Base-by-base conservation (phyloP, 2,888 invertebrate genomes). In the Aspidiotus destructor region DNA sequence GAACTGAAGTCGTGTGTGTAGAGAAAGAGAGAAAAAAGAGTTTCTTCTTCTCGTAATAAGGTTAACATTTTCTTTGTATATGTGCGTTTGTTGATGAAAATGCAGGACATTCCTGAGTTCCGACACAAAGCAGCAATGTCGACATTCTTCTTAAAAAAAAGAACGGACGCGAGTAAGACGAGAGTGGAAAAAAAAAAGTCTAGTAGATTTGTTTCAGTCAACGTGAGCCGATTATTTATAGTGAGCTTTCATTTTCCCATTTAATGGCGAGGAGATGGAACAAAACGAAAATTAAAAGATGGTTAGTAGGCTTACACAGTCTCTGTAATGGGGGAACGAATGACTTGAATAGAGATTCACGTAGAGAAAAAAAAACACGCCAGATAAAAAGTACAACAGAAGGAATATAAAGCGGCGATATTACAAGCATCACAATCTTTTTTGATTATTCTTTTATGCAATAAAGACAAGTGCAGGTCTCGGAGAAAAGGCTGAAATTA, bases 161-260 rank as follows among this genome's bases (percentile, higher is more conserved):
- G 52, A n/a, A 52, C 11, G n/a, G n/a, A 15, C 13, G 16, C n/a
- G 10, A 15, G 10, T 11, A 13, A 55, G 16, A 55, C 15, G 16
- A 55, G 16, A 55, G 7, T 1, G 10, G 16, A 16, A 55, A 16
- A n/a, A 55, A 55, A 55, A 55, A n/a, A 5, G 16, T 10, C 10
- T n/a, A 16, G 55, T 16, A 55, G 55, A 55, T 55, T 55, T 55
- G 55, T 55, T 55, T 55, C 55, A 55, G 9, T 55, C 55, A 55
- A 55, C 55, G 55, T 55, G 55, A 55, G 55, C 55, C n/a, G 55
- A 55, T 55, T 55, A 55, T 55, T 55, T 55, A 55, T 55, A 55
- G 28, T 28, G 28, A 55, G 55, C 55, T 55, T 55, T 55, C 55
- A 55, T 55, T 55, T 55, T 55, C 55, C 55, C 55, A 10, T 55